Percentiles rank a stretch among this genome's conserved stretches.
Conservation (phyloP, 1,140 invertebrate genomes). For the Ooceraea biroi region DNA sequence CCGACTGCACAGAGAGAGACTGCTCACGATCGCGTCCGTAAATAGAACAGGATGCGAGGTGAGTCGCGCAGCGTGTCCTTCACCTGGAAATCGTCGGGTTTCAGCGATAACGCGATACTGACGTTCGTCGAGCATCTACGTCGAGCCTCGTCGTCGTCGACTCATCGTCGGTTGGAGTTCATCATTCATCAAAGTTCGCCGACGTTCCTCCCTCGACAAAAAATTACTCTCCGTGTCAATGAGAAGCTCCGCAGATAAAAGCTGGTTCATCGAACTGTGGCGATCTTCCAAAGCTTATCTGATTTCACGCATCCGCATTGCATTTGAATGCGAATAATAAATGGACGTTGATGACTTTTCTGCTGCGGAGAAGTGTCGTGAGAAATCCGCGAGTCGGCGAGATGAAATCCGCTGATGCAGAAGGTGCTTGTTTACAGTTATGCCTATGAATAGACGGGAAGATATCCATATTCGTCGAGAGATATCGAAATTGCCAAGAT, state of each 20-base stretch:
- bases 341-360: no score
- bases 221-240: not conserved
- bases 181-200: not conserved
- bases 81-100: constrained; percentile 21
- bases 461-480: constrained; percentile 21
- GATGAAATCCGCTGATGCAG: not conserved
- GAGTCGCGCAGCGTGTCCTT: not conserved
- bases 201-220: not conserved
- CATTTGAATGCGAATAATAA: no score
- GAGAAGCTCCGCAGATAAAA: not conserved
- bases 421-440: not conserved
- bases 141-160: no score
- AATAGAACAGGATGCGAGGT: constrained; percentile 17
- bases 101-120: not conserved
- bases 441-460: not conserved
- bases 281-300: no score
- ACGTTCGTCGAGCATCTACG: not conserved
- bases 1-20: not conserved
- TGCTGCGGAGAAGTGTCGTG: not conserved
- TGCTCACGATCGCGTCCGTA: constrained; percentile 29
- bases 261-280: no score
- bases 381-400: not conserved
- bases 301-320: no score
- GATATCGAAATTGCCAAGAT: constrained; percentile 65
- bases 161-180: not conserved